Evolutionary conservation across 1,140 invertebrate species (phyloP).

Genomic region (Drosophila tani): DNA sequence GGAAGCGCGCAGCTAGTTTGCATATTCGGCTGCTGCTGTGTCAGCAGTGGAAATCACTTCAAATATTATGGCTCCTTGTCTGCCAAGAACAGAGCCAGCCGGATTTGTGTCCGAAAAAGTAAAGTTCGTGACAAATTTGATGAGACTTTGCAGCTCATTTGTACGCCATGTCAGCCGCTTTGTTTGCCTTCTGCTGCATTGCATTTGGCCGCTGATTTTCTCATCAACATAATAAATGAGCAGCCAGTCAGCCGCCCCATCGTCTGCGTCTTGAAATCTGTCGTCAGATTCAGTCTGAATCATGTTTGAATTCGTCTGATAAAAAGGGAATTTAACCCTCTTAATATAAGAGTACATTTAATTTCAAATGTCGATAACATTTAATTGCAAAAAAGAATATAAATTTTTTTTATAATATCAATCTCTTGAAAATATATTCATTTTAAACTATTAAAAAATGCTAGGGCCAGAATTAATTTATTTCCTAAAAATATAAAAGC

Average conservation of each 20-base stretch:
- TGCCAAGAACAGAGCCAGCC: slow-evolving; percentile 17
- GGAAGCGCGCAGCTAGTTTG: slow-evolving; percentile 47
- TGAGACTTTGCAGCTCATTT: slow-evolving; percentile 58
- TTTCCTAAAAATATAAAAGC: not conserved
- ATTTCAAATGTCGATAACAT: too few relatives aligned
- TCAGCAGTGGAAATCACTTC: slow-evolving; percentile 60
- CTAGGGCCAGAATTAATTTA: not conserved
- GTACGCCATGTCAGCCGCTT: slow-evolving; percentile 33
- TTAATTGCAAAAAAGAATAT: too few relatives aligned
- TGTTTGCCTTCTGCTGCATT: slow-evolving; percentile 40
- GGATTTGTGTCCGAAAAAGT: slow-evolving; percentile 53
- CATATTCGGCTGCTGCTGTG: slow-evolving; percentile 52
- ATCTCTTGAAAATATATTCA: too few relatives aligned
- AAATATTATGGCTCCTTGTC: slow-evolving; percentile 51
- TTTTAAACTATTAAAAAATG: too few relatives aligned
- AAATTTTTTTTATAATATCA: too few relatives aligned
- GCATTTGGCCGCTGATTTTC: slow-evolving; percentile 56
- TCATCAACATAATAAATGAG: slow-evolving; percentile 50
- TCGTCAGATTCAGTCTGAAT: not conserved
- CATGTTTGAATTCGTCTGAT: not conserved
- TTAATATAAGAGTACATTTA: not conserved
- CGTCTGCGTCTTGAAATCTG: slow-evolving; percentile 22
- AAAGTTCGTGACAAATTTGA: slow-evolving; percentile 63
- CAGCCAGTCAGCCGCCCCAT: not conserved
- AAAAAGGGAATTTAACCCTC: not conserved